Evolutionary conservation across 2,113 vertebrate genomes (phyloP).

Genomic region (Chionomys nivalis): DNA sequence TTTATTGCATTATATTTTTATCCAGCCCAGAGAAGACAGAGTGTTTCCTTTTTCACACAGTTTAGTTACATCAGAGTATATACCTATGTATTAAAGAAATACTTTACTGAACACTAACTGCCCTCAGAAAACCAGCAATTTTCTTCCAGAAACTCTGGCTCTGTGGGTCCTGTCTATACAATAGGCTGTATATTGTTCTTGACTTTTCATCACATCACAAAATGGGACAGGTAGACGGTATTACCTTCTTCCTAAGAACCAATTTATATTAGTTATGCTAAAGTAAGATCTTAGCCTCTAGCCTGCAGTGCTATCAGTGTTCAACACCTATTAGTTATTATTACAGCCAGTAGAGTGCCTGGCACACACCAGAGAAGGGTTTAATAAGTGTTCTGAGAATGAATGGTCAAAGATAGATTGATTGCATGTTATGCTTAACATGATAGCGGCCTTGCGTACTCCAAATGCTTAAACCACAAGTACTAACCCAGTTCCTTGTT

Average conservation of each 20-base stretch:
- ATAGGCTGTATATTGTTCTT: not conserved
- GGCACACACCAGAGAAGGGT: not conserved
- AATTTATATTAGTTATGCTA: not conserved
- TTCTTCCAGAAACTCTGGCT: not conserved
- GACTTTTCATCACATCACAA: conserved; percentile 15
- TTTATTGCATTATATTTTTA: not conserved
- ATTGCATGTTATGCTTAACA: not conserved
- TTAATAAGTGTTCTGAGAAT: conserved; percentile 37
- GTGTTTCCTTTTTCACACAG: not conserved
- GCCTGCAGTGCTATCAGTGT: not conserved
- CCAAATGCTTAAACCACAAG: not conserved
- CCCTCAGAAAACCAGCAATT: not conserved
- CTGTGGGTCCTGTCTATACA: not conserved
- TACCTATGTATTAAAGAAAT: not conserved
- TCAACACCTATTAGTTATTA: conserved; percentile 7
- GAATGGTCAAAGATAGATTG: not conserved
- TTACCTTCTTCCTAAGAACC: conserved; percentile 7
- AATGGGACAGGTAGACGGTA: not conserved
- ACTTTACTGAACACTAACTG: not conserved
- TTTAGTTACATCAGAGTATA: not conserved
- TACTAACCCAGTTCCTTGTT: not conserved
- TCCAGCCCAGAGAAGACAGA: not conserved
- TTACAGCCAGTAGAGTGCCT: not conserved
- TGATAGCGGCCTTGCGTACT: not conserved
- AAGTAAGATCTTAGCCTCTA: not conserved